Evolutionary conservation across 2,888 invertebrate species (phyloP), one percentile per base, ranked within the genome.

Genomic region (Phrixothrix hirtus): DNA sequence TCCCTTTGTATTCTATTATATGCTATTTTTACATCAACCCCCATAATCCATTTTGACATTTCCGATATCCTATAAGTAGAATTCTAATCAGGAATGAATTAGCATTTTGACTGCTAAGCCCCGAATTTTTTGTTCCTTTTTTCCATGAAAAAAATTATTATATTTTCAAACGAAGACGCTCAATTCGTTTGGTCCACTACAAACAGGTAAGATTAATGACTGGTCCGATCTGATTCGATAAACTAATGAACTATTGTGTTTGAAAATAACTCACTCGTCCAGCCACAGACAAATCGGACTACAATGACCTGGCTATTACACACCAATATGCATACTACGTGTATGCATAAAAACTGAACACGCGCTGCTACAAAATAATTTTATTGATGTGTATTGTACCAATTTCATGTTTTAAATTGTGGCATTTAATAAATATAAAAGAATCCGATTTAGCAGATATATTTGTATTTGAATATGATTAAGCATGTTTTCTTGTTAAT

Each of bases 171-270:
- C 29, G 29, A 38, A 11, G 32, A 7, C 17, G 30, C 2, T 15
- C 29, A 9, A 55, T 44, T 57, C 39, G 50, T 39, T 47, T 52
- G 55, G 57, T 17, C 55, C 25, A 52, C 55, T 55, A 29, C 39
- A 54, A 52, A 44, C 57, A 46, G 53, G 53, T 57, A 71, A 71
- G 75, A 75, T 75, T 74, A 75, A 75, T 75, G 75, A 73, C 70
- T 66, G 64, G 64, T 62, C 66, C 72, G 75, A 75, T 75, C 73
- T 73, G 74, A 75, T 75, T 74, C 74, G 75, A 75, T 75, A 75
- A 75, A 75, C 74, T 75, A 75, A 75, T 75, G 75, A 75, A 75
- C 70, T 75, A 75, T 75, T 75, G 75, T 75, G 74, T 73, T 72
- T 69, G 66, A 70, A 38, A 73, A 73, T 73, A 72, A 72, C 72